These are phyloP conservation scores for Galbula dea DNA, from an alignment of 2,113 vertebrate species.

Conservation along the genomic window DNA sequence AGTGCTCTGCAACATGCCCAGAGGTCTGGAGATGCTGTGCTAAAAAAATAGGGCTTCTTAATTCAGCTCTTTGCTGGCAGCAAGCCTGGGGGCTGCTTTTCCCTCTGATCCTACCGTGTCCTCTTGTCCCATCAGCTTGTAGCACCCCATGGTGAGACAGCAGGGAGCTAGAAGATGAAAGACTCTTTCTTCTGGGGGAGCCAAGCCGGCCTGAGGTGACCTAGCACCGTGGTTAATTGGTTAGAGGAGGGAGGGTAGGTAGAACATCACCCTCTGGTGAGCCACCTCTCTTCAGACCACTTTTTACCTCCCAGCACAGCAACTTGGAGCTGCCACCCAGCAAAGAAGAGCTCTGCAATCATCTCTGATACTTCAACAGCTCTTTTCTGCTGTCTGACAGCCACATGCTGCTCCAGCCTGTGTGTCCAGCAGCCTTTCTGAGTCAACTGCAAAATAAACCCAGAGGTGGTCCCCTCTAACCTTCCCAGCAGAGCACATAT, in stretches of 20 bases:
- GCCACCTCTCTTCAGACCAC: background rate
- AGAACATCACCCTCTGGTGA: background rate
- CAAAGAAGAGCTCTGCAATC: background rate
- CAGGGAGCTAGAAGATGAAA: background rate
- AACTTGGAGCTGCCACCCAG: background rate
- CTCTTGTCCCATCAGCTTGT: background rate
- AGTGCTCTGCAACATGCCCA: background rate
- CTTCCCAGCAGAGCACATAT: slow-evolving; percentile 5
- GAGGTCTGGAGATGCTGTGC: background rate
- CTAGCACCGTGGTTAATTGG: background rate
- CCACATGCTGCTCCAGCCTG: slow-evolving; percentile 5
- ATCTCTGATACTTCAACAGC: slow-evolving; percentile 52
- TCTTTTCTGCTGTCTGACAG: slow-evolving; percentile 51
- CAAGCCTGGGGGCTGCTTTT: slow-evolving; percentile 3
- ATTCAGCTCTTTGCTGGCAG: background rate
- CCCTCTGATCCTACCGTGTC: background rate
- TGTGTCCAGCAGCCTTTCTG: background rate
- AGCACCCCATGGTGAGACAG: background rate
- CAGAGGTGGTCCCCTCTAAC: slow-evolving; percentile 20
- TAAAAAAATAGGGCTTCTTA: background rate
- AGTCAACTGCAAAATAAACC: slow-evolving; percentile 24
- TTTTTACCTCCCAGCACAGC: background rate
- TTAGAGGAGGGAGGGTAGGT: background rate
- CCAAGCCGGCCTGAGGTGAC: background rate
- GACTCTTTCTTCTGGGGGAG: background rate